A percentile compares a stretch with the other conserved stretches of the same genome.
Evolutionary conservation across 30 jellyfish, hydroid and myxozoan species (phyloP).

Genomic region (Calvadosia cruxmelitensis): DNA sequence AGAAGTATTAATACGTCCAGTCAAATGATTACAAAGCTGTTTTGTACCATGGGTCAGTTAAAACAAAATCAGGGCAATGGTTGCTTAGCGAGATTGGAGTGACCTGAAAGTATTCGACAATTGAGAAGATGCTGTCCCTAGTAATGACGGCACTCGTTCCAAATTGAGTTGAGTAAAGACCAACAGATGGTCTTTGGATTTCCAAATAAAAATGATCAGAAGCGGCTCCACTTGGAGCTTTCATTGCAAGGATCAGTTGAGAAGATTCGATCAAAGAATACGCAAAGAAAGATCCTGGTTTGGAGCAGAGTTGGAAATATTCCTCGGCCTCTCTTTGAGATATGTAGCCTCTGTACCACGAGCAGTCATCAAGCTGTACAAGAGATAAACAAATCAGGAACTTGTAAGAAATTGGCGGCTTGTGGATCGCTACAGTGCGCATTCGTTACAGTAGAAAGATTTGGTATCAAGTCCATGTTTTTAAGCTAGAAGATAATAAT

Average conservation of each 20-base stretch:
- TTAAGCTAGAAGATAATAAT: too few relatives aligned
- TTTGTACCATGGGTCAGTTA: constrained; percentile 62
- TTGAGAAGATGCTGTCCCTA: constrained; percentile 27
- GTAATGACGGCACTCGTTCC: constrained; percentile 51
- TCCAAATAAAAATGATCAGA: constrained; percentile 31
- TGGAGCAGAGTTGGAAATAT: constrained; percentile 17
- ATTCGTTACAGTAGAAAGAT: too few relatives aligned
- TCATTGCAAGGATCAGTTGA: constrained; percentile 34
- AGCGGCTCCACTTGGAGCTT: constrained; percentile 46
- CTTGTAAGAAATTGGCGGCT: too few relatives aligned
- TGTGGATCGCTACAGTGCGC: too few relatives aligned
- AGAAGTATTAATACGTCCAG: neutral
- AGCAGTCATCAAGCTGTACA: constrained; percentile 28
- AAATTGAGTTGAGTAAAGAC: constrained; percentile 37
- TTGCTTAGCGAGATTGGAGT: constrained; percentile 48
- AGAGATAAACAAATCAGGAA: too few relatives aligned
- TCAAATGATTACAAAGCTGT: neutral
- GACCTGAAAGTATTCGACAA: constrained; percentile 59
- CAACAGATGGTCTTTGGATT: constrained; percentile 25
- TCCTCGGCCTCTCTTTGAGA: constrained; percentile 28
- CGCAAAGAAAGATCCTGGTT: constrained; percentile 37
- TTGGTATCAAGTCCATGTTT: too few relatives aligned
- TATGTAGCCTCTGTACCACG: constrained; percentile 60
- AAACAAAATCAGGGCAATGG: constrained; percentile 38
- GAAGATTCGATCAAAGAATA: constrained; percentile 26